phyloP scores from a whole-genome alignment of 2,888 invertebrate species.

The Mythimna loreyi region DNA sequence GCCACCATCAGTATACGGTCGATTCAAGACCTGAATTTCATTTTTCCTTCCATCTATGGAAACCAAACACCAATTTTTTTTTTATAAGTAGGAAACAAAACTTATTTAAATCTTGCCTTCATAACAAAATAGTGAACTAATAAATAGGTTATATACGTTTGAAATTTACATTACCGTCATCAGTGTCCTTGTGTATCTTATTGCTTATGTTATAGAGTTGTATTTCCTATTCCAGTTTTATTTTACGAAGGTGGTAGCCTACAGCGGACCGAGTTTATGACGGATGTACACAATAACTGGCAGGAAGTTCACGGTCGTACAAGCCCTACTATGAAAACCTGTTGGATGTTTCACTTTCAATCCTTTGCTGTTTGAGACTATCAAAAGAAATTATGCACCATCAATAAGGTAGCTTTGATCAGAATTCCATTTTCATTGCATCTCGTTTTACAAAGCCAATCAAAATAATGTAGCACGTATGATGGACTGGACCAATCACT shows the following conservation, averaged over 20 bases:
- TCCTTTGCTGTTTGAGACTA: constrained; percentile 47
- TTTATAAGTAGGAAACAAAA: not conserved
- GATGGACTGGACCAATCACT: no score
- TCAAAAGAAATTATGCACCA: constrained; percentile 23
- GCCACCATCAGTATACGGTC: no score
- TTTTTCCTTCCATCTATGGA: not conserved
- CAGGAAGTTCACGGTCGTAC: constrained; percentile 86
- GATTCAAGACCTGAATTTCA: not conserved
- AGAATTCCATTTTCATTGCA: not conserved
- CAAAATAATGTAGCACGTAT: no score
- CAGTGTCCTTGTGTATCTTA: constrained; percentile 3
- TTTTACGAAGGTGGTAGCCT: constrained; percentile 53
- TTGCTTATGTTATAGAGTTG: constrained; percentile 8
- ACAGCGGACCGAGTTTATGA: constrained; percentile 59
- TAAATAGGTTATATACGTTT: constrained; percentile 39
- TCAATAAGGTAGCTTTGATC: not conserved
- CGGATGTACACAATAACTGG: constrained; percentile 69
- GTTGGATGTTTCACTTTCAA: constrained; percentile 74
- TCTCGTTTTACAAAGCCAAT: no score
- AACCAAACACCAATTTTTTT: not conserved
- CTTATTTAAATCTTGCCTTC: not conserved
- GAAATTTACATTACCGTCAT: constrained; percentile 28
- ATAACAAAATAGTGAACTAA: constrained; percentile 38
- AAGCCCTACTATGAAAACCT: constrained; percentile 68
- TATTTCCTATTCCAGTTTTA: constrained; percentile 29